phyloP scores from a whole-genome alignment of 64 coral and sea anemone genomes.

The Dendrophyllia cribrosa region DNA sequence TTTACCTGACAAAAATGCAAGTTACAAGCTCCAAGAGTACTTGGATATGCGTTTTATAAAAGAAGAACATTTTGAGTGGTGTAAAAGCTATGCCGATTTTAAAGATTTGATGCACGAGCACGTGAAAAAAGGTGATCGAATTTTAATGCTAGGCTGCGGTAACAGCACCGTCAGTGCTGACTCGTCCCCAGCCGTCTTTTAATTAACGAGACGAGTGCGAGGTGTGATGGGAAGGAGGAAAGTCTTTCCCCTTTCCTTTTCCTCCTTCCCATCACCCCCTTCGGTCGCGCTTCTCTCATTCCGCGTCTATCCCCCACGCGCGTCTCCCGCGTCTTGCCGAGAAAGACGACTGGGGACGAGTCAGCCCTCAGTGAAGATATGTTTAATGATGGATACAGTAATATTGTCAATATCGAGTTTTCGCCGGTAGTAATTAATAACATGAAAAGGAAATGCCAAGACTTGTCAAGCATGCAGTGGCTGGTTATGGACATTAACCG shows the following conservation, averaged over 20 bases:
- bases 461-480: slow-evolving; percentile 70
- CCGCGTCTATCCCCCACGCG: too few relatives aligned
- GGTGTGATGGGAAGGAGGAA: too few relatives aligned
- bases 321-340: too few relatives aligned
- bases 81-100: slow-evolving; percentile 82
- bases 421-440: slow-evolving; percentile 84
- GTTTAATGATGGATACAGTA: slow-evolving; percentile 76
- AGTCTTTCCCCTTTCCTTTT: too few relatives aligned
- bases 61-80: slow-evolving; percentile 83
- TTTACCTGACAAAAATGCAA: slow-evolving; percentile 57
- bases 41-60: slow-evolving; percentile 71
- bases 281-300: too few relatives aligned
- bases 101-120: slow-evolving; percentile 41
- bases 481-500: slow-evolving; percentile 73
- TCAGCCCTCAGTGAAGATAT: slow-evolving; percentile 78
- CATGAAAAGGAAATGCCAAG: slow-evolving; percentile 64
- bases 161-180: too few relatives aligned
- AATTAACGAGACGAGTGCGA: too few relatives aligned
- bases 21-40: slow-evolving; percentile 69
- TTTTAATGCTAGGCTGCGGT: slow-evolving; percentile 81
- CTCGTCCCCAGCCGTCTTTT: too few relatives aligned
- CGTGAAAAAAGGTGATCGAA: slow-evolving; percentile 49
- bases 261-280: too few relatives aligned
- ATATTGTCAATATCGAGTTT: slow-evolving; percentile 84
- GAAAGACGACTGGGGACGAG: too few relatives aligned